A percentile compares a stretch with the other conserved stretches of the same genome.
phyloP scores from a whole-genome alignment of 2,113 vertebrate genomes.

The Dendrocopos noguchii region DNA sequence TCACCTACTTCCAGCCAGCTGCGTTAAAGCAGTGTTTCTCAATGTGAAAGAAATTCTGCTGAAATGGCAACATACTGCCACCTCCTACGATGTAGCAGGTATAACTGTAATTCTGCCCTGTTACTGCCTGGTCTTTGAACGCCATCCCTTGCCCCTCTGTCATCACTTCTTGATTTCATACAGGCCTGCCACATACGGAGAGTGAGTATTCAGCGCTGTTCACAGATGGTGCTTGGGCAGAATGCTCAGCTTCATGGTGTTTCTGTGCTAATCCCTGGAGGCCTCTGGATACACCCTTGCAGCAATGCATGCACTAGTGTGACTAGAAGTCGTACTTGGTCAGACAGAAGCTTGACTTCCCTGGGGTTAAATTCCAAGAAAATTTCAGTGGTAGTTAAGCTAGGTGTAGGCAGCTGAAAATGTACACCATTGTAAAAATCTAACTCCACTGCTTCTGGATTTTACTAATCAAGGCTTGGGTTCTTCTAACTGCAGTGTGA shows the following conservation, averaged over 20 bases:
- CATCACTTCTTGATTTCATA: neutral
- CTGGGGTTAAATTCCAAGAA: neutral
- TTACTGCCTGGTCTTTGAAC: neutral
- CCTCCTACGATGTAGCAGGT: neutral
- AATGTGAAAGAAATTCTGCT: neutral
- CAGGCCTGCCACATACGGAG: neutral
- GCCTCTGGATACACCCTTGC: neutral
- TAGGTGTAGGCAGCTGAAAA: neutral
- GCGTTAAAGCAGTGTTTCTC: neutral
- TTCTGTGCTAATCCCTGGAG: slow-evolving; percentile 1
- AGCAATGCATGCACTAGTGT: neutral
- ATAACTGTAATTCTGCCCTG: neutral
- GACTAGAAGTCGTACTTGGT: neutral
- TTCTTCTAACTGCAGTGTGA: neutral
- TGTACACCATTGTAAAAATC: neutral
- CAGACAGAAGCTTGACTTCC: neutral
- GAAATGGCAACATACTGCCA: neutral
- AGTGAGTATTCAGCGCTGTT: neutral
- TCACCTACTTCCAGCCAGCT: neutral
- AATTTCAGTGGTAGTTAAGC: neutral
- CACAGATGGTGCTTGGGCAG: slow-evolving; percentile 2
- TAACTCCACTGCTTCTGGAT: neutral
- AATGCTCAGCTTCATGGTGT: neutral
- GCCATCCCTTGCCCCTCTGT: neutral
- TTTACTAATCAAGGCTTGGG: neutral